Percentiles rank a stretch among this genome's conserved stretches.
Conservation (phyloP, 2,797 vertebrate genomes). For the Muscicapa striata region DNA sequence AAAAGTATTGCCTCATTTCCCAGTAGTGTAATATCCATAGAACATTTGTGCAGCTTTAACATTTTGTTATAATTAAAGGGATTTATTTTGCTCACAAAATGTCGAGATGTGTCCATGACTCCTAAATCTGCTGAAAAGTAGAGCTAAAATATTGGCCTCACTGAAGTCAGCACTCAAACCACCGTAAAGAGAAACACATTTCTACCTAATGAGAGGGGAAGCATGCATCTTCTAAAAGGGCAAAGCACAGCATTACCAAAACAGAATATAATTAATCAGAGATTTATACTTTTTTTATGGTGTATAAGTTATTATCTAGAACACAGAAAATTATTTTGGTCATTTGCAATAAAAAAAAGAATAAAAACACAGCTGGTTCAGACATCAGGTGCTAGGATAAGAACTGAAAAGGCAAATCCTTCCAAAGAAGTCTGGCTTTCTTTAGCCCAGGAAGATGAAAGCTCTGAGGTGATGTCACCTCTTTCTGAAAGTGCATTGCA, state of each 20-base stretch:
- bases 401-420: background rate
- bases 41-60: slow-evolving; percentile 10
- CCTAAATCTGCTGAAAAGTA: background rate
- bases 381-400: background rate
- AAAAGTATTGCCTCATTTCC: background rate
- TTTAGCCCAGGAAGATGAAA: background rate
- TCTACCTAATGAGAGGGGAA: background rate
- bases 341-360: background rate
- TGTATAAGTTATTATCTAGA: background rate
- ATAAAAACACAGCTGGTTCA: background rate
- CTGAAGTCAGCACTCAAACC: background rate
- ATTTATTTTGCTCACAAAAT: slow-evolving; percentile 46
- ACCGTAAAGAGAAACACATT: background rate
- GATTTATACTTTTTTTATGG: background rate
- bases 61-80: slow-evolving; percentile 40
- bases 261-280: background rate
- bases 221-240: background rate
- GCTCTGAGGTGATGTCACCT: background rate
- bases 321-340: background rate
- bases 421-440: background rate
- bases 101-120: background rate
- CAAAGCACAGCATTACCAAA: background rate
- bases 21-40: background rate
- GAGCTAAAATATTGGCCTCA: background rate
- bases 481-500: background rate